Evolutionary conservation across 2,113 vertebrate species (phyloP).

Genomic region (Rhinoderma darwinii): DNA sequence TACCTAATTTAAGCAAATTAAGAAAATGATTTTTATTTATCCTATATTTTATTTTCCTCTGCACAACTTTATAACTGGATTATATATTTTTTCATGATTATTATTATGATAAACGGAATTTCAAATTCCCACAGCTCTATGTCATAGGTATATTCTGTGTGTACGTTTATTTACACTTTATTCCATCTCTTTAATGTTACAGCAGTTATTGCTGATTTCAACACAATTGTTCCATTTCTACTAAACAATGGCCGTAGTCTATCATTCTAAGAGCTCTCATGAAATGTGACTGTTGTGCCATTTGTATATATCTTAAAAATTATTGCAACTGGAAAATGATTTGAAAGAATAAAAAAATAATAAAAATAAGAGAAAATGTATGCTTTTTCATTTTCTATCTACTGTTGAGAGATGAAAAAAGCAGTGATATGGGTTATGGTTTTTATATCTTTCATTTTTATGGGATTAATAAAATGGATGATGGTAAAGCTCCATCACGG

Average conservation of each 20-base stretch:
- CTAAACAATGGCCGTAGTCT: constrained; percentile 29
- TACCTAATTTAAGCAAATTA: not conserved
- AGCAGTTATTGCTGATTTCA: constrained; percentile 26
- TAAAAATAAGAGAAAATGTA: constrained; percentile 54
- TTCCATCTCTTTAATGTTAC: constrained; percentile 39
- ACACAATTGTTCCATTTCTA: constrained; percentile 35
- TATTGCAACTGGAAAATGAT: constrained; percentile 38
- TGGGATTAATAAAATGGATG: constrained; percentile 60
- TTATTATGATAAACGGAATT: not conserved
- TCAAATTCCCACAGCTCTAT: not conserved
- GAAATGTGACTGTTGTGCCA: not conserved
- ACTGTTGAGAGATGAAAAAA: constrained; percentile 57
- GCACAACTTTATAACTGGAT: not conserved
- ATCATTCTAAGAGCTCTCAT: not conserved
- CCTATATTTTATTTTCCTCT: not conserved
- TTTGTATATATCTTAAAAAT: constrained; percentile 45
- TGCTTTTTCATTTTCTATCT: constrained; percentile 59
- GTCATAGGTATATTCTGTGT: not conserved
- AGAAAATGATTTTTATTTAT: not conserved
- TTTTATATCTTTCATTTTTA: constrained; percentile 61
- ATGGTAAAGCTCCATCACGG: constrained; percentile 57
- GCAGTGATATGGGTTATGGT: constrained; percentile 60
- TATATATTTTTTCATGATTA: not conserved
- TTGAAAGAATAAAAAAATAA: constrained; percentile 53
- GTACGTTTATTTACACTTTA: constrained; percentile 20